Evolutionary conservation across 2,888 invertebrate genomes (phyloP).

Genomic region (Omphaloscelis lunosa): DNA sequence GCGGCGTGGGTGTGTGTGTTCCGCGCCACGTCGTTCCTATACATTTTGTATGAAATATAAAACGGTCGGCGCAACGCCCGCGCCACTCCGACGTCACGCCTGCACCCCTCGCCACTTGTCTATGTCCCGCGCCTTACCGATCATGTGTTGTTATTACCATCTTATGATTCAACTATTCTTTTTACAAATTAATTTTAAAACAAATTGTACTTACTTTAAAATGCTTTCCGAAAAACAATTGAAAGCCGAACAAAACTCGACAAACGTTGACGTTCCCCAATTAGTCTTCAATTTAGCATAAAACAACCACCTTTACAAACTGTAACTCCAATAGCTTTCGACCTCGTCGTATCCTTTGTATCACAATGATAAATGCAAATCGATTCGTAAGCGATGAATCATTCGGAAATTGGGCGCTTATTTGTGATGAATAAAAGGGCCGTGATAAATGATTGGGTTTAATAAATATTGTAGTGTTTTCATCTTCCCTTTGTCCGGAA

Average conservation of each 20-base stretch:
- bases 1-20: too few relatives aligned
- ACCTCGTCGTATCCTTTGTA: constrained; percentile 47
- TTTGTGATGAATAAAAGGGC: constrained; percentile 52
- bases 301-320: constrained; percentile 30
- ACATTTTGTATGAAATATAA: too few relatives aligned
- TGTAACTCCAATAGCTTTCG: constrained; percentile 20
- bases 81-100: too few relatives aligned
- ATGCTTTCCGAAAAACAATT: not conserved
- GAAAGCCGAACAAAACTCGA: constrained; percentile 5
- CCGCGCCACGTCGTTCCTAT: too few relatives aligned
- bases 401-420: constrained; percentile 59
- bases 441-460: constrained; percentile 46
- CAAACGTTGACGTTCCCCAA: constrained; percentile 17
- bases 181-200: not conserved
- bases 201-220: not conserved
- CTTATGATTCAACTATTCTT: not conserved
- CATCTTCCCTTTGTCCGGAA: constrained; percentile 21
- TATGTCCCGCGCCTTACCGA: too few relatives aligned
- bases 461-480: constrained; percentile 48
- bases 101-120: too few relatives aligned
- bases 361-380: constrained; percentile 62
- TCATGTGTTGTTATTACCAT: not conserved
- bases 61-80: too few relatives aligned
- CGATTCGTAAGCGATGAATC: constrained; percentile 59
- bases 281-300: constrained; percentile 61